Conservation (phyloP, 2,797 vertebrate genomes). For the Hafferia zeledoni region DNA sequence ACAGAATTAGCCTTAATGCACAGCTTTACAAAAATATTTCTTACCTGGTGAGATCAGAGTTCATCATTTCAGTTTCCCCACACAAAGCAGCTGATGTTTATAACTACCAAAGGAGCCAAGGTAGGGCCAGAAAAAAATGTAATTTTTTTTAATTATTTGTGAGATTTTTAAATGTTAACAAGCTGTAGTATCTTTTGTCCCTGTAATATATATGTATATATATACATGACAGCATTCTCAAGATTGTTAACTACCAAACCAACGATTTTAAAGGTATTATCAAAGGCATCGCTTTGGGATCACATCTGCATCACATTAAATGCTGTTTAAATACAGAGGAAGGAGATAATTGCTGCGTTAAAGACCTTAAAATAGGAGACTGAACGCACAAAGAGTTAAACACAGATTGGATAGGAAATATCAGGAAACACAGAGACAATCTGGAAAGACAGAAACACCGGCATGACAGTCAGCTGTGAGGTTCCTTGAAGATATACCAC, state of each 20-base stretch:
- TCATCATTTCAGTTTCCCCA: neutral
- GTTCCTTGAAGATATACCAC: neutral
- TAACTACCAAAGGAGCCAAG: neutral
- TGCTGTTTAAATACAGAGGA: neutral
- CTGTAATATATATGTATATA: neutral
- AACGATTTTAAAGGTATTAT: neutral
- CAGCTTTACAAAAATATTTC: neutral
- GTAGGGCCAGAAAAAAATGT: neutral
- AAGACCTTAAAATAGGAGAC: neutral
- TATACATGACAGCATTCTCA: neutral
- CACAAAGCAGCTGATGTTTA: neutral
- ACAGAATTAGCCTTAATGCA: slow-evolving; percentile 40
- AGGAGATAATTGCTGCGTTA: neutral
- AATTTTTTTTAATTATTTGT: neutral
- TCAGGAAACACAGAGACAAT: neutral
- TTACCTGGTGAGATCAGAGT: neutral
- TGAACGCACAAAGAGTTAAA: neutral
- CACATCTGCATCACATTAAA: neutral
- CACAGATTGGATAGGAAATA: neutral
- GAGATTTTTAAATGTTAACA: neutral
- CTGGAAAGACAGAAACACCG: neutral
- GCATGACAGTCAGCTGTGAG: neutral
- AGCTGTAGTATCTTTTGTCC: neutral
- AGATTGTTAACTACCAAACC: neutral
- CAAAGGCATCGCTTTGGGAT: neutral